A percentile compares a stretch with the other conserved stretches of the same genome.
These are phyloP conservation scores for Leguminivora glycinivorella DNA, from an alignment of 1,140 invertebrate species.

Conservation along the genomic window DNA sequence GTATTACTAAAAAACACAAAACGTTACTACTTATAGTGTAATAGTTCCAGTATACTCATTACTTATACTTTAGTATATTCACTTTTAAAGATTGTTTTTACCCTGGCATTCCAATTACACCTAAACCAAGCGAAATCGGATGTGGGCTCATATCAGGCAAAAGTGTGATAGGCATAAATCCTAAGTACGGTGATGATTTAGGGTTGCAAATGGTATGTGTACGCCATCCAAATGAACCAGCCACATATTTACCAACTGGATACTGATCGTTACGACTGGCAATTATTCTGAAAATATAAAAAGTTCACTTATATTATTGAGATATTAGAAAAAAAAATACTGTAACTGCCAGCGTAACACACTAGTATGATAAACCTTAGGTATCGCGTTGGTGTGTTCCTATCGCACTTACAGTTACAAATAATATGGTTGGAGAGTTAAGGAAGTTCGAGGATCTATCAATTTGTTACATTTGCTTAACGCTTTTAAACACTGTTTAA, in stretches of 20 bases:
- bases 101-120: slow-evolving; percentile 84
- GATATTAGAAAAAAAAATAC: background rate
- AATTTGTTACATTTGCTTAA: too few relatives aligned
- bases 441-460: too few relatives aligned
- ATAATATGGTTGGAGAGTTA: too few relatives aligned
- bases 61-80: too few relatives aligned
- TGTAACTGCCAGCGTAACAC: too few relatives aligned
- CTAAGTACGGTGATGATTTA: slow-evolving; percentile 38
- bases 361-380: too few relatives aligned
- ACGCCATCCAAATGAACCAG: slow-evolving; percentile 82
- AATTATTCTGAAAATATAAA: slow-evolving; percentile 77
- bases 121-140: slow-evolving; percentile 80
- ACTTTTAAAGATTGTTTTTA: slow-evolving; percentile 45
- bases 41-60: too few relatives aligned
- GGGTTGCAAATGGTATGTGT: slow-evolving; percentile 75
- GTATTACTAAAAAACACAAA: slow-evolving; percentile 77
- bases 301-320: background rate
- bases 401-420: too few relatives aligned
- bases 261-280: slow-evolving; percentile 82
- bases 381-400: too few relatives aligned
- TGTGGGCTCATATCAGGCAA: slow-evolving; percentile 80
- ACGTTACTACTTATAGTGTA: slow-evolving; percentile 35
- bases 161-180: slow-evolving; percentile 58
- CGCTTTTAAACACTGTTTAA: too few relatives aligned
- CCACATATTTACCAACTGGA: slow-evolving; percentile 80